phyloP scores from a whole-genome alignment of 2,113 vertebrate species.

The Turdus rufiventris region DNA sequence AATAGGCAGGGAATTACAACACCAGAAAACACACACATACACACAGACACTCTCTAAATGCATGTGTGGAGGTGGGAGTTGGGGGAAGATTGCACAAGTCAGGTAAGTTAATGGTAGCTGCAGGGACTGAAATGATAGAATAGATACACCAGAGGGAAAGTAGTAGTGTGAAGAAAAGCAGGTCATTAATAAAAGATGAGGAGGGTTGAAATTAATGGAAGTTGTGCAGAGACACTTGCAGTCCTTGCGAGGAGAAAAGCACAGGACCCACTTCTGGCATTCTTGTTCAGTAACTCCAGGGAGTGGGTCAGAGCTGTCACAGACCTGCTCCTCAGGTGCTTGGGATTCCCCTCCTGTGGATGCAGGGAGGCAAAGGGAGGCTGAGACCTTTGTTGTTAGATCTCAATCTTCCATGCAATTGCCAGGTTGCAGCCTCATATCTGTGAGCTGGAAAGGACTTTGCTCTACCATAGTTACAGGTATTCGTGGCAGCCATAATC shows the following conservation, averaged over 20 bases:
- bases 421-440: not conserved
- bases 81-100: not conserved
- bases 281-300: not conserved
- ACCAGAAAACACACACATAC: not conserved
- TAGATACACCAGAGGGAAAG: not conserved
- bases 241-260: not conserved
- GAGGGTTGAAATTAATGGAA: not conserved
- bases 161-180: not conserved
- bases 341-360: not conserved
- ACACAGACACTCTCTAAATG: not conserved
- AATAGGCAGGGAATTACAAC: not conserved
- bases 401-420: not conserved
- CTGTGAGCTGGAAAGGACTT: not conserved
- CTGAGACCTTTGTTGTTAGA: not conserved
- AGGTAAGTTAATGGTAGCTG: not conserved
- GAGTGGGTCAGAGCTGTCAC: not conserved
- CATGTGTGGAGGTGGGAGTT: accelerated
- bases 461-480: not conserved
- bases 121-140: not conserved
- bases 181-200: not conserved
- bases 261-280: not conserved
- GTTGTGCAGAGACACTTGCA: not conserved
- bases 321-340: not conserved
- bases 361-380: not conserved
- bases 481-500: not conserved